These are phyloP conservation scores for Silvanus unidentatus DNA, from an alignment of 2,888 invertebrate species.

Conservation along the genomic window DNA sequence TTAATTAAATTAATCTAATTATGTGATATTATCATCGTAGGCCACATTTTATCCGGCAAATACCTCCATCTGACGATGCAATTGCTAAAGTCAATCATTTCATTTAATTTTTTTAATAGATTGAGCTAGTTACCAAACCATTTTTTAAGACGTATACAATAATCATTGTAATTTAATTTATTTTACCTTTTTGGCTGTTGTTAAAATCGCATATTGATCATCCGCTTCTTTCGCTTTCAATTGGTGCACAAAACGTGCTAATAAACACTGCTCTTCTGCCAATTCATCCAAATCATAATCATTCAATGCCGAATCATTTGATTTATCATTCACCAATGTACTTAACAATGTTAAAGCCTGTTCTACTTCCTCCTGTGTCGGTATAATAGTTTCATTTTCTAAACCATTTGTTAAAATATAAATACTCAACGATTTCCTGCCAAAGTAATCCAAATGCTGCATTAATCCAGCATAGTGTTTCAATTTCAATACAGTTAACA, in stretches of 20 bases:
- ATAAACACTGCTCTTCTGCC: conserved; percentile 89
- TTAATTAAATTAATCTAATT: no score
- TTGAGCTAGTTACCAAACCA: no score
- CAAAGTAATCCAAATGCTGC: conserved; percentile 81
- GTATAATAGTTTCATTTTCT: conserved; percentile 82
- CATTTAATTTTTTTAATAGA: no score
- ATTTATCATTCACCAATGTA: conserved; percentile 80
- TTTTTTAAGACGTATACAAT: no score
- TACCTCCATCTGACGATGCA: no score
- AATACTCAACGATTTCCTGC: conserved; percentile 77
- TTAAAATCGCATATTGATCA: conserved; percentile 86
- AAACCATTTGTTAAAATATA: conserved; percentile 86
- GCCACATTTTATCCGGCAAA: no score
- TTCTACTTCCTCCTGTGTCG: conserved; percentile 80
- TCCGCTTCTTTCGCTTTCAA: conserved; percentile 74
- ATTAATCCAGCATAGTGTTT: conserved; percentile 71
- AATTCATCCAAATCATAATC: conserved; percentile 89
- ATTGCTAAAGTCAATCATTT: no score
- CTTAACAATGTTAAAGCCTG: conserved; percentile 60
- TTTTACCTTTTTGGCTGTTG: conserved; percentile 70
- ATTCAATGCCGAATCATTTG: conserved; percentile 56
- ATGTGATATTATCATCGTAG: no score
- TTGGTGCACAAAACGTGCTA: conserved; percentile 84
- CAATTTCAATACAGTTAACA: conserved; percentile 79
- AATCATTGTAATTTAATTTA: no score